Evolutionary conservation across 37 sponge, comb jelly and placozoan species (phyloP).

Genomic region (Hormiphora californensis): DNA sequence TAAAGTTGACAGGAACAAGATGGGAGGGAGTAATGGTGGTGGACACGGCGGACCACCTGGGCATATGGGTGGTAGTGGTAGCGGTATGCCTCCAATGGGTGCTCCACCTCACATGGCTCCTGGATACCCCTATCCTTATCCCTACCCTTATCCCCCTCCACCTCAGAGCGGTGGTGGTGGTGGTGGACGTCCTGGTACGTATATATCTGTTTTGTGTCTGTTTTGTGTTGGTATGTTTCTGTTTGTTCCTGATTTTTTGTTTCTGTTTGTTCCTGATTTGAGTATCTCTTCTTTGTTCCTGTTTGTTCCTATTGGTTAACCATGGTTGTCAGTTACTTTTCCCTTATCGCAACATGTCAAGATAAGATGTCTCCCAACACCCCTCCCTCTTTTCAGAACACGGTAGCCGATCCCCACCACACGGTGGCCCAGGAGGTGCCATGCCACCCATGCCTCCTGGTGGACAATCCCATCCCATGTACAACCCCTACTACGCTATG

Average conservation of each 20-base stretch:
- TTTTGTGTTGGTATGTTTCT: too few relatives aligned
- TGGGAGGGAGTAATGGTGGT: background rate
- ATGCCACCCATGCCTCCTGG: slow-evolving; percentile 16
- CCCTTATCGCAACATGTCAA: too few relatives aligned
- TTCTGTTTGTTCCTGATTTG: too few relatives aligned
- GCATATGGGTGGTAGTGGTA: background rate
- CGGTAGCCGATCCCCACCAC: slow-evolving; percentile 43
- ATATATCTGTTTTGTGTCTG: too few relatives aligned
- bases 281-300: too few relatives aligned
- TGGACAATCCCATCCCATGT: slow-evolving; percentile 40
- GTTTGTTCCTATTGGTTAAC: too few relatives aligned
- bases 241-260: background rate
- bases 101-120: slow-evolving; percentile 22
- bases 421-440: background rate
- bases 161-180: slow-evolving; percentile 17
- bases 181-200: background rate
- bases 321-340: too few relatives aligned
- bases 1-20: slow-evolving; percentile 46
- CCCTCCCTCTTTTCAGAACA: slow-evolving; percentile 20
- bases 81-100: background rate
- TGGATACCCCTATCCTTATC: slow-evolving; percentile 52
- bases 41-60: background rate
- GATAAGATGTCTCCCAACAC: too few relatives aligned
- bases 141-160: slow-evolving; percentile 41
- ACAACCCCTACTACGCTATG: slow-evolving; percentile 54